Conservation (phyloP, 2,888 invertebrate genomes). For the Helleia helle region DNA sequence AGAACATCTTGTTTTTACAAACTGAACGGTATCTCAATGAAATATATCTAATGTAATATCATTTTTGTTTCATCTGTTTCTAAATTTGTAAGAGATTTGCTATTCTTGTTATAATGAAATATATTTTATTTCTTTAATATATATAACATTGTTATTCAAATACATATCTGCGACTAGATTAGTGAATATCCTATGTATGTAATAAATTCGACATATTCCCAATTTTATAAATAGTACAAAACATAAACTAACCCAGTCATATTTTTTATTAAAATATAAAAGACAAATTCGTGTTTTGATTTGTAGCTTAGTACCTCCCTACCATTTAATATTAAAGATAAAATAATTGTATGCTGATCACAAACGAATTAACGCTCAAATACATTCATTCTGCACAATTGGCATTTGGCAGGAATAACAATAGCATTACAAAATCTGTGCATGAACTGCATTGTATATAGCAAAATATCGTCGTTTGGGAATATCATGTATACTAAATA, state of each 20-base stretch:
- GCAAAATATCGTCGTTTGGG: slow-evolving; percentile 43
- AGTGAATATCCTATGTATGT: slow-evolving; percentile 8
- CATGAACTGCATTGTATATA: slow-evolving; percentile 68
- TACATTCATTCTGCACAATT: slow-evolving; percentile 3
- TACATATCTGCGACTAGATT: slow-evolving; percentile 5
- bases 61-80: slow-evolving; percentile 3
- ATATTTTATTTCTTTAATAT: slow-evolving; percentile 9
- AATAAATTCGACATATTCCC: slow-evolving; percentile 15
- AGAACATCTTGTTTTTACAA: slow-evolving; percentile 4
- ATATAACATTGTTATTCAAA: slow-evolving; percentile 1
- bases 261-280: slow-evolving; percentile 69
- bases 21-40: slow-evolving; percentile 1
- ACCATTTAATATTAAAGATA: slow-evolving; percentile 21
- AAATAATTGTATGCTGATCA: slow-evolving; percentile 4
- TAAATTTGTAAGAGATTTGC: slow-evolving; percentile 9
- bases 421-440: slow-evolving; percentile 30
- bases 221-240: slow-evolving; percentile 28
- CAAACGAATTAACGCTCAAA: slow-evolving; percentile 15
- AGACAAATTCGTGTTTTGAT: slow-evolving; percentile 68
- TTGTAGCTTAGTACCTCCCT: slow-evolving; percentile 67
- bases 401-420: slow-evolving; percentile 16
- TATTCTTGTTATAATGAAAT: slow-evolving; percentile 8
- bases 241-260: slow-evolving; percentile 53
- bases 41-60: slow-evolving; percentile 3
- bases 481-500: slow-evolving; percentile 29